Conservation (phyloP, 2,797 vertebrate genomes). For the Acridotheres tristis region DNA sequence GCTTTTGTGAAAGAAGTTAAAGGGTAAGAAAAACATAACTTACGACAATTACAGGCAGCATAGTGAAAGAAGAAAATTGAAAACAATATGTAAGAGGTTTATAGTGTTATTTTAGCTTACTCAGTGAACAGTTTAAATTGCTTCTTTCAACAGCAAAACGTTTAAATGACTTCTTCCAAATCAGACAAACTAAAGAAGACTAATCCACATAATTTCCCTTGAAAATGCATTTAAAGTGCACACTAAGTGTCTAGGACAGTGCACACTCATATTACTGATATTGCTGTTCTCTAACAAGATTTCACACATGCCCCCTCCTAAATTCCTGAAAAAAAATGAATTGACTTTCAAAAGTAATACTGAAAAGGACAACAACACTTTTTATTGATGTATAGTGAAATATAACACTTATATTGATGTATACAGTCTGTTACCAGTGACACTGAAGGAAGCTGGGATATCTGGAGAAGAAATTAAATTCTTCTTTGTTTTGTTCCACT, state of each 20-base stretch:
- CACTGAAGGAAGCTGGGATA: not conserved
- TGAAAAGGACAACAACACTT: not conserved
- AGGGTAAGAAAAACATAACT: slow-evolving; percentile 58
- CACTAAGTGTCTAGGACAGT: not conserved
- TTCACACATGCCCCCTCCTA: fast-evolving
- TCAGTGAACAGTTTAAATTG: slow-evolving; percentile 1
- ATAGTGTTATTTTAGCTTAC: slow-evolving; percentile 1
- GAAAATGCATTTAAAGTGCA: not conserved
- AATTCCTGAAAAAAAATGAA: not conserved
- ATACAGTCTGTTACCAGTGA: not conserved
- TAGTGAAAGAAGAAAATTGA: slow-evolving; percentile 62
- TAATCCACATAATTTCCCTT: not conserved
- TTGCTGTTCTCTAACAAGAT: not conserved
- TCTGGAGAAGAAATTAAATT: not conserved
- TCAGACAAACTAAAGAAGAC: not conserved
- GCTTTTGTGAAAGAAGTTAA: slow-evolving; percentile 42
- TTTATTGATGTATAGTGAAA: not conserved
- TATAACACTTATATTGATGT: no score
- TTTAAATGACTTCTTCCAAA: not conserved
- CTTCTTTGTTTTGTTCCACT: not conserved
- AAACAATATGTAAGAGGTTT: slow-evolving; percentile 43
- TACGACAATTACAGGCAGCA: slow-evolving; percentile 70
- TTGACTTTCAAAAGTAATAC: not conserved
- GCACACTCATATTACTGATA: not conserved
- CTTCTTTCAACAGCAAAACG: not conserved